Conservation (phyloP, 2,797 vertebrate species). For the Sebastes glaucus region DNA sequence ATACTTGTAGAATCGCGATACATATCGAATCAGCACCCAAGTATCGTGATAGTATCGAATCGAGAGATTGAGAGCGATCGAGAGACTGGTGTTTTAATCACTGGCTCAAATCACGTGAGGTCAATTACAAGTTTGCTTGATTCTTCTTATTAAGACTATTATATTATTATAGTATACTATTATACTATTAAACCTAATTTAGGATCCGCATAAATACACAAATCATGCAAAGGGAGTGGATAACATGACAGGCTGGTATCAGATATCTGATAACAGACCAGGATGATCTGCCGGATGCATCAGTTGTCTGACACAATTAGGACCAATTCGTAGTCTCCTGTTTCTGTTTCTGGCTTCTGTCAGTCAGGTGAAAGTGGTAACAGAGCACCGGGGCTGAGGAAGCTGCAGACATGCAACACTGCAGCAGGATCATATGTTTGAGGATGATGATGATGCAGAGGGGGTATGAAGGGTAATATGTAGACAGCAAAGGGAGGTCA, state of each 20-base stretch:
- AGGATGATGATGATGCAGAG: not conserved
- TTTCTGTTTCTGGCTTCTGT: conserved; percentile 33
- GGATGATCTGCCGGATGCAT: conserved; percentile 34
- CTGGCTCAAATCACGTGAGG: not conserved
- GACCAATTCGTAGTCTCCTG: conserved; percentile 33
- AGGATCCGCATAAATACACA: not conserved
- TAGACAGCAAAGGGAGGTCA: not conserved
- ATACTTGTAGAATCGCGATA: too few species aligned
- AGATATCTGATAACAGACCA: conserved; percentile 16
- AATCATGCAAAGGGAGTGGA: not conserved
- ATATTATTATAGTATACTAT: not conserved
- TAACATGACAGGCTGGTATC: not conserved
- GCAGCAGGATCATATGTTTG: conserved; percentile 19
- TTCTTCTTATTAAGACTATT: not conserved
- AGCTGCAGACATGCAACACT: conserved; percentile 19
- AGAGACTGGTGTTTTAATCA: not conserved
- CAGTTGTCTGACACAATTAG: conserved; percentile 47
- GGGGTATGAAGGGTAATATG: too few species aligned
- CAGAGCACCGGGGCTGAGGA: conserved; percentile 26
- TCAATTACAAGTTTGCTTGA: not conserved
- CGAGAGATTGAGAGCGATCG: too few species aligned
- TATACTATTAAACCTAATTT: not conserved
- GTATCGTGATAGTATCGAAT: too few species aligned
- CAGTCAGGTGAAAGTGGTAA: conserved; percentile 65
- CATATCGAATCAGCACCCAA: too few species aligned